Conservation (phyloP, 2,797 vertebrate species). For the Clarias platycephalus region DNA sequence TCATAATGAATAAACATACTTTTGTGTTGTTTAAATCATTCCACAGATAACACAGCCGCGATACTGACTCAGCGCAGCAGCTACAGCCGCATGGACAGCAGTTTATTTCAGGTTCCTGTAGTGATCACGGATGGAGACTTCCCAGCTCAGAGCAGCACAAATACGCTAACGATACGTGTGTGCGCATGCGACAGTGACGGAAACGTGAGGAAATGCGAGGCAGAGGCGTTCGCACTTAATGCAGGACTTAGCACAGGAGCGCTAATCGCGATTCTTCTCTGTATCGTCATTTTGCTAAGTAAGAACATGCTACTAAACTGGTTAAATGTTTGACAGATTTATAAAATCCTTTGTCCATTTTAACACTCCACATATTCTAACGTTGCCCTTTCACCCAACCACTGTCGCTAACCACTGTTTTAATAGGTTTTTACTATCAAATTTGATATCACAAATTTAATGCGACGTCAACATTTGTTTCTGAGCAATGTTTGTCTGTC, state of each 20-base stretch:
- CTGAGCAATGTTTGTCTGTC: not conserved
- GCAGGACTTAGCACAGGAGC: slow-evolving; percentile 94
- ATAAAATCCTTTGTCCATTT: not conserved
- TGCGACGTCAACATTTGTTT: not conserved
- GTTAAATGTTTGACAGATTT: not conserved
- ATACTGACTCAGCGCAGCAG: slow-evolving; percentile 85
- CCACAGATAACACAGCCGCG: slow-evolving; percentile 91
- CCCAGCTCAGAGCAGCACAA: slow-evolving; percentile 90
- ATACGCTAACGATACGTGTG: slow-evolving; percentile 87
- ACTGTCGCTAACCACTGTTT: not conserved
- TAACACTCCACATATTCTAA: not conserved
- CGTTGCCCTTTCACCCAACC: not conserved
- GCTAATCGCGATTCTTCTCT: slow-evolving; percentile 91
- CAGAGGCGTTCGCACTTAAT: slow-evolving; percentile 86
- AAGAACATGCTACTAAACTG: slow-evolving; percentile 62
- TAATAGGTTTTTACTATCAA: not conserved
- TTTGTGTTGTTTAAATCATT: slow-evolving; percentile 8
- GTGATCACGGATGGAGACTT: slow-evolving; percentile 88
- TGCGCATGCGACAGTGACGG: slow-evolving; percentile 92
- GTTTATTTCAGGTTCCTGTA: slow-evolving; percentile 86
- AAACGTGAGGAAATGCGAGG: slow-evolving; percentile 90
- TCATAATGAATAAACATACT: not conserved
- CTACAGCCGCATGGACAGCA: slow-evolving; percentile 87
- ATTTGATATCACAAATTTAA: not conserved
- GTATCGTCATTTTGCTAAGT: slow-evolving; percentile 92